Base-by-base conservation (phyloP, 2,888 invertebrate species). In the Tetranychus piercei region DNA sequence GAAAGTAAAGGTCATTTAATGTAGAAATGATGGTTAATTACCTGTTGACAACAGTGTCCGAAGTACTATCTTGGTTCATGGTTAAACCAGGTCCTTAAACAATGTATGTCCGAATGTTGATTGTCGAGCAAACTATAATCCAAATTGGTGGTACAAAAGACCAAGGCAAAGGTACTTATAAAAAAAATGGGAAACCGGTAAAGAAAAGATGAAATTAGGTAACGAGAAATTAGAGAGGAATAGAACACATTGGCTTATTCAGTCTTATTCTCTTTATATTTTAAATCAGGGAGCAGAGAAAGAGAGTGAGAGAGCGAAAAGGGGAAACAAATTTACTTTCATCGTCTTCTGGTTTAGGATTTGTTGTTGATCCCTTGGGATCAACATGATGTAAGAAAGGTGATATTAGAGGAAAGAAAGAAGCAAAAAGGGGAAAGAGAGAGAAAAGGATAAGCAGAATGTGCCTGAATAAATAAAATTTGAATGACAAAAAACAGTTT, bases 211-310 rank as follows among this genome's bases (percentile, higher is more conserved):
- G 15, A 71, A 71, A 44, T 34, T 34, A 8, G n/a, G n/a, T 23
- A 20, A 64, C 43, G 72, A 71, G 44, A 43, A 45, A n/a, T 74
- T 70, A 20, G 72, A 71, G 66, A 22, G 65, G 11, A 74, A 74
- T 72, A 73, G 34, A 73, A 15, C 22, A 15, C 22, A 67, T 23
- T n/a, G 23, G 66, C 18, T 9, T 22, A 73, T 34, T 34, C 34
- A 34, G 34, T 34, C 34, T 34, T 34, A 34, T 34, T 34, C 34
- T 23, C 23, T 34, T 34, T 34, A 34, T 34, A 34, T 34, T 34
- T 34, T 34, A 34, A 34, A 34, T 34, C 34, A 34, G 34, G 34
- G 34, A 34, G 34, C 34, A 34, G 5, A 34, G 34, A 34, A 34
- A 34, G 34, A 34, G 34, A 34, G 34, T 34, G 34, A 34, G 34